Evolutionary conservation across 2,888 invertebrate species (phyloP).

Genomic region (Eupithecia tripunctaria): DNA sequence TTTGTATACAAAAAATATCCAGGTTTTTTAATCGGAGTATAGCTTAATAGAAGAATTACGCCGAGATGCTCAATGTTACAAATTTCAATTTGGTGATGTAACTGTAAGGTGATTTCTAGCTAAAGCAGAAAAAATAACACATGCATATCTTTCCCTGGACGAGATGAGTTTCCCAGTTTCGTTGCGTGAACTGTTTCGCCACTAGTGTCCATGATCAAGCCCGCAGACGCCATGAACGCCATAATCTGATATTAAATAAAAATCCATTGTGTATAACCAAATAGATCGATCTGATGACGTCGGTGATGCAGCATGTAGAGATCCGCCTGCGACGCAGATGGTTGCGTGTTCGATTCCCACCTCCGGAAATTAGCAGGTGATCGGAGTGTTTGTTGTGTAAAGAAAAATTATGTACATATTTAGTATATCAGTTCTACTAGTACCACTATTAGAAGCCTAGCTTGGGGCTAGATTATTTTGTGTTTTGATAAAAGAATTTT

Average conservation of each 20-base stretch:
- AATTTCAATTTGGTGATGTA: not conserved
- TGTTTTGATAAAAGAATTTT: too few species aligned
- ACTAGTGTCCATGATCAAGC: constrained; percentile 7
- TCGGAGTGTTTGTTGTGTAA: too few species aligned
- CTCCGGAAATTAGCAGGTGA: too few species aligned
- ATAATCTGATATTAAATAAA: constrained; percentile 13
- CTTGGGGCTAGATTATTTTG: too few species aligned
- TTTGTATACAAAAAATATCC: too few species aligned
- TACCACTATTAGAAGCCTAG: too few species aligned
- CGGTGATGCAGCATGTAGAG: not conserved
- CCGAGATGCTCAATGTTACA: not conserved
- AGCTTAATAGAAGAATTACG: not conserved
- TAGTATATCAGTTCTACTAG: too few species aligned
- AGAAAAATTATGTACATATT: too few species aligned
- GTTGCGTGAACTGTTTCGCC: constrained; percentile 37
- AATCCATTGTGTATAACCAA: not conserved
- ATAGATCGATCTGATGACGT: not conserved
- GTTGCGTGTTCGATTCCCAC: not conserved
- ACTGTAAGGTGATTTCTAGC: not conserved
- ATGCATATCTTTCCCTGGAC: constrained; percentile 61
- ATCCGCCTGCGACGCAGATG: not conserved
- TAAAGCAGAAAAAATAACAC: constrained; percentile 4
- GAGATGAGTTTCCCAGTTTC: constrained; percentile 47
- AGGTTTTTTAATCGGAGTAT: too few species aligned
- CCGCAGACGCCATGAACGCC: not conserved